These are phyloP conservation scores for Leptopterna dolabrata DNA, from an alignment of 2,888 invertebrate genomes.

Conservation along the genomic window DNA sequence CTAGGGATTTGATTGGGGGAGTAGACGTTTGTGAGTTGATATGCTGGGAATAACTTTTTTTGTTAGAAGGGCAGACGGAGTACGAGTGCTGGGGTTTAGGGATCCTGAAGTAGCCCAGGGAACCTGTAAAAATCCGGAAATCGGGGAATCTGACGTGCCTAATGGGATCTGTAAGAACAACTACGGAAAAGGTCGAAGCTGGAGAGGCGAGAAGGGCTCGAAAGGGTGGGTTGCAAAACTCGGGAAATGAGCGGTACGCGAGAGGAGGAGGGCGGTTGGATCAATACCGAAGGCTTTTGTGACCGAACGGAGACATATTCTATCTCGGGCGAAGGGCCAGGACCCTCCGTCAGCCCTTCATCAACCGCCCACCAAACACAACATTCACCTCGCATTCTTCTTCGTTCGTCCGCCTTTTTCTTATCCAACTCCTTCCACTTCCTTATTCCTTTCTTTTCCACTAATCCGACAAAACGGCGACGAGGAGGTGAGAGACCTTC, in stretches of 20 bases:
- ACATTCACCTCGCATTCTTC: neutral
- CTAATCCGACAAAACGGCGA: no score
- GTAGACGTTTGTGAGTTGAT: no score
- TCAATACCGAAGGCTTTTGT: neutral
- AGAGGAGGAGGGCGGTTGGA: neutral
- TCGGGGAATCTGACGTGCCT: no score
- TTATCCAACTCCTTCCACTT: no score
- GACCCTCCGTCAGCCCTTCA: neutral
- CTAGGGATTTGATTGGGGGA: no score
- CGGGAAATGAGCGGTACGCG: neutral
- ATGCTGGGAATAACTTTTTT: no score
- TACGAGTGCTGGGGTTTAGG: no score
- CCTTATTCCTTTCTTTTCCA: no score
- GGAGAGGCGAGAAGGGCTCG: neutral
- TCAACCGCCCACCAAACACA: neutral
- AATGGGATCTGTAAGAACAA: neutral
- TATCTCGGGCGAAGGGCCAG: neutral
- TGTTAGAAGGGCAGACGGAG: no score
- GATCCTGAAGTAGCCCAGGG: no score
- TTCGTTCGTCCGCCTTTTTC: neutral
- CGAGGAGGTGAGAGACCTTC: no score
- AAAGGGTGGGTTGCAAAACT: neutral
- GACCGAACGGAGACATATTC: slow-evolving; percentile 1
- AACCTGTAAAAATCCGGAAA: no score
- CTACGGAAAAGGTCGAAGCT: neutral